Evolutionary conservation across 1,140 invertebrate species (phyloP), one percentile per base, ranked within the genome.

Genomic region (Coelopa frigida): DNA sequence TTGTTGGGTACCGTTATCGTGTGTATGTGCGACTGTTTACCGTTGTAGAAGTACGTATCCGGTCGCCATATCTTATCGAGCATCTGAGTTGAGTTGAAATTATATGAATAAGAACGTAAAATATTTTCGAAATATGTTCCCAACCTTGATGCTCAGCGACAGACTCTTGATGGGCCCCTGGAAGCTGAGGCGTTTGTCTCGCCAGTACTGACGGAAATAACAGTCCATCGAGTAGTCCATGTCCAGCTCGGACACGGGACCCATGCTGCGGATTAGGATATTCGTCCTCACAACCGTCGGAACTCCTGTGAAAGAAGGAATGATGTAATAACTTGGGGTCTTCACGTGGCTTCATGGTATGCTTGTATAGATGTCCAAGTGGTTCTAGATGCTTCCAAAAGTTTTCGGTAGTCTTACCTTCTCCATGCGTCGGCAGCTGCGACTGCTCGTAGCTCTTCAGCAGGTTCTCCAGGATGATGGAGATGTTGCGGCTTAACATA

Each of bases 141-240:
- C 17, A 14, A 56, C 54, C 46, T 89, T 89, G 47, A 93, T 92
- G 42, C 85, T 89, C 2, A 94, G 73, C 23, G 87, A 89, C 20
- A 92, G 68, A 12, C 83, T 87, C 54, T 85, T 82, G 56, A 83
- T 88, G 14, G 86, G 86, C 4, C 85, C 86, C 37, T 82, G 70
- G 59, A 92, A 93, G 43, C 86, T 87, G 0, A 94, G 72, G 2
- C 89, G 76, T 20, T 81, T 77, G 66, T 94, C 89, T 8, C 84
- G 75, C 89, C 89, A 89, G 52, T 85, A 87, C 68, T 93, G 89
- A 7, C 94, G 80, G 64, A 97, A 95, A 66, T 97, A 97, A 68
- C 92, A 94, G 60, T 97, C 92, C 87, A 96, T 94, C 4, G 91
- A 94, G 61, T 95, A 98, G 63, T 91, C 89, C 92, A 95, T 95